phyloP scores from a whole-genome alignment of 2,113 vertebrate genomes.

The Cryptoleucopteryx plumbea region DNA sequence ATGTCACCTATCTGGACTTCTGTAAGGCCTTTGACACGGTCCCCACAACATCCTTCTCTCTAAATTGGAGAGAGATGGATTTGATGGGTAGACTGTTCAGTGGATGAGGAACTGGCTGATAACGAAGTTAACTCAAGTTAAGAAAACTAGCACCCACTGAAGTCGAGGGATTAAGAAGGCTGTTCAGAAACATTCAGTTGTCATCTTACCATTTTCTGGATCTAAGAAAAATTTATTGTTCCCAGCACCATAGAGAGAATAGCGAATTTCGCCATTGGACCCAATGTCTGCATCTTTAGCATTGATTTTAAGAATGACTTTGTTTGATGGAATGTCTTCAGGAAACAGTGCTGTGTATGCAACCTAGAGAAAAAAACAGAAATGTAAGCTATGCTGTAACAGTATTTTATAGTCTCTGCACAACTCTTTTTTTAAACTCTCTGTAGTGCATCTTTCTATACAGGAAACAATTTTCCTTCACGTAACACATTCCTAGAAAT shows the following conservation, averaged over 20 bases:
- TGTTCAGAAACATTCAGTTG: background rate
- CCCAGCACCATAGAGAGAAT: constrained; percentile 85
- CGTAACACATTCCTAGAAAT: background rate
- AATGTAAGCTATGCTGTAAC: background rate
- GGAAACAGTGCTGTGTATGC: constrained; percentile 80
- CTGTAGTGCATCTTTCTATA: background rate
- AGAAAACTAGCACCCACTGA: background rate
- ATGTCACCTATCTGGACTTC: no score
- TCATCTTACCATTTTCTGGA: constrained; percentile 84
- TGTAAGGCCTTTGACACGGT: no score
- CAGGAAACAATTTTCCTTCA: background rate
- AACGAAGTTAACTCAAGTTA: background rate
- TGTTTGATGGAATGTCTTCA: constrained; percentile 86
- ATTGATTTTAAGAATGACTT: constrained; percentile 81
- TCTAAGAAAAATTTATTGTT: constrained; percentile 89
- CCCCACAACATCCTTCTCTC: no score
- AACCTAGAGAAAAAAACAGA: constrained; percentile 69
- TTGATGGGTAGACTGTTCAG: no score
- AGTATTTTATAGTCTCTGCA: background rate
- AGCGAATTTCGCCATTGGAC: constrained; percentile 85
- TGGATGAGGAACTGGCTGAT: background rate
- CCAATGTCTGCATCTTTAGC: constrained; percentile 90
- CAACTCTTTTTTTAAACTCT: background rate
- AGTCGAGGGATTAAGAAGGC: background rate
- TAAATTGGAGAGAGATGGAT: no score